phyloP scores from a whole-genome alignment of 2,113 vertebrate genomes.

The Lates calcarifer region DNA sequence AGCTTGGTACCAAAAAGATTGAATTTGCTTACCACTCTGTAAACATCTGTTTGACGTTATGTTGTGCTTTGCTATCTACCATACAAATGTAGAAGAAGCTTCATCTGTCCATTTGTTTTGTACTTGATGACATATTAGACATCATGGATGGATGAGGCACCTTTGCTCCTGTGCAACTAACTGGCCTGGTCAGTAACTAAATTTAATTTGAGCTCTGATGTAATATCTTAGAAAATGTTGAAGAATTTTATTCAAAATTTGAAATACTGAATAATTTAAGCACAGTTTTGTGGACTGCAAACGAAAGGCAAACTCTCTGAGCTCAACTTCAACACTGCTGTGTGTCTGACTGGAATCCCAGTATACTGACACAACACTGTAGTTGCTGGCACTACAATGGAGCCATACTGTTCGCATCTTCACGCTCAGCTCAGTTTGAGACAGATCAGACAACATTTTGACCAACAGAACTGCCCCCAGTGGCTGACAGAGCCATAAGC shows the following conservation, averaged over 20 bases:
- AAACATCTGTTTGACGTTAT: background rate
- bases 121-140: too few relatives aligned
- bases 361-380: background rate
- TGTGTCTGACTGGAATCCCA: background rate
- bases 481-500: background rate
- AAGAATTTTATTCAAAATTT: background rate
- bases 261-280: background rate
- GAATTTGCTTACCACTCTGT: too few relatives aligned
- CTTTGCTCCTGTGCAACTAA: background rate
- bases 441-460: background rate
- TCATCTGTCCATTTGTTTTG: too few relatives aligned
- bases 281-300: background rate
- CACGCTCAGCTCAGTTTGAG: conserved; percentile 4
- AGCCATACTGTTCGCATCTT: background rate
- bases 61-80: too few relatives aligned
- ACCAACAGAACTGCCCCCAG: background rate
- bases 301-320: background rate
- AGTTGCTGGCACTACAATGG: too few relatives aligned
- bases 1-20: too few relatives aligned
- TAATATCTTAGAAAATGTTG: background rate
- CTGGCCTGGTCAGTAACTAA: background rate
- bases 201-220: background rate
- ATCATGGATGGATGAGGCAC: too few relatives aligned
- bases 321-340: background rate
- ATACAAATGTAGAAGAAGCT: too few relatives aligned